Conservation (phyloP, 2,113 vertebrate species). For the Mesocricetus auratus region DNA sequence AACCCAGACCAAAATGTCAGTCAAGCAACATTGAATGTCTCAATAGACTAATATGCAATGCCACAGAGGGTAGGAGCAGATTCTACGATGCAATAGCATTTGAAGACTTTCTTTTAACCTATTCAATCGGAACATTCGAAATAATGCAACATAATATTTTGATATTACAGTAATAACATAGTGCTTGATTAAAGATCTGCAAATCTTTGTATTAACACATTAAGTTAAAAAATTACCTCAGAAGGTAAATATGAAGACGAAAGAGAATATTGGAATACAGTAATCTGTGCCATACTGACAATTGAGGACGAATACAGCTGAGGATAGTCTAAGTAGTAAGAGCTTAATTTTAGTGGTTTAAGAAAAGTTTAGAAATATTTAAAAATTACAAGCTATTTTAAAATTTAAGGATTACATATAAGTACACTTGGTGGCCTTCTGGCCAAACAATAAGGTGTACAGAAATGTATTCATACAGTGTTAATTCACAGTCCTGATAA, state of each 20-base stretch:
- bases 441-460: constrained; percentile 79
- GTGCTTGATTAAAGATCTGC: constrained; percentile 86
- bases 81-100: constrained; percentile 82
- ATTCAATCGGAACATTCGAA: constrained; percentile 86
- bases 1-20: constrained; percentile 74
- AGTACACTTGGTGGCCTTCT: constrained; percentile 82
- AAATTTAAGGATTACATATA: constrained; percentile 82
- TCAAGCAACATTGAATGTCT: constrained; percentile 77
- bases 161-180: constrained; percentile 88
- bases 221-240: constrained; percentile 84
- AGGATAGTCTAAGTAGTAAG: constrained; percentile 86
- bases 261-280: constrained; percentile 82
- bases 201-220: constrained; percentile 86
- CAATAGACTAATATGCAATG: constrained; percentile 77
- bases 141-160: constrained; percentile 84
- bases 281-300: constrained; percentile 85
- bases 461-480: constrained; percentile 77
- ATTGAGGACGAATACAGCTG: constrained; percentile 84
- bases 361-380: constrained; percentile 85
- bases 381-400: constrained; percentile 84
- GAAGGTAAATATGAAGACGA: constrained; percentile 85
- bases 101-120: constrained; percentile 81
- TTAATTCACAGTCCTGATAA: constrained; percentile 82
- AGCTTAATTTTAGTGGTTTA: constrained; percentile 85
- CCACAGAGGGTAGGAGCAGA: constrained; percentile 80